Evolutionary conservation across 2,113 vertebrate genomes (phyloP).

Genomic region (Limanda limanda): DNA sequence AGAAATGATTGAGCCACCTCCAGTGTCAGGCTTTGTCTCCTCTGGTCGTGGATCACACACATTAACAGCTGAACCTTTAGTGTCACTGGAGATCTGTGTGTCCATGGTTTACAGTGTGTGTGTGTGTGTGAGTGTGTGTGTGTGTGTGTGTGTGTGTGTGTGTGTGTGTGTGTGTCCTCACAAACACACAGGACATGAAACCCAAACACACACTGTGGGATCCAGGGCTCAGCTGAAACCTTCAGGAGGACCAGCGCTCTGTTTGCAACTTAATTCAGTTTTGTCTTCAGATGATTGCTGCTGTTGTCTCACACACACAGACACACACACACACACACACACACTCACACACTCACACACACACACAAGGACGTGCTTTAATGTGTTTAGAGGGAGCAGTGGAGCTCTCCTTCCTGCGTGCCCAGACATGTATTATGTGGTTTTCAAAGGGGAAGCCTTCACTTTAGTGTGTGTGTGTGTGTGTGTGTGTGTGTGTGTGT

Average conservation of each 20-base stretch:
- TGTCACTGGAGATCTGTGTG: too few relatives aligned
- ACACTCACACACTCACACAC: conserved; percentile 21
- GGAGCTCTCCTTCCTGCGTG: conserved; percentile 60
- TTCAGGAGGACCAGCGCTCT: neutral
- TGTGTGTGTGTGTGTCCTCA: neutral
- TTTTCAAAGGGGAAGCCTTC: conserved; percentile 77
- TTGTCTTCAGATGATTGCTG: conserved; percentile 39
- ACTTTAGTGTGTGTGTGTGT: conserved; percentile 61
- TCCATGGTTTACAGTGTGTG: too few relatives aligned
- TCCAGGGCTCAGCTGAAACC: neutral
- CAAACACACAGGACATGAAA: neutral
- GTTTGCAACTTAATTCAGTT: conserved; percentile 40
- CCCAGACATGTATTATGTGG: conserved; percentile 74
- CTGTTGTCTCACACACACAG: conserved; percentile 2
- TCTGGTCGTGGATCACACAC: too few relatives aligned
- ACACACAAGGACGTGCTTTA: conserved; percentile 44
- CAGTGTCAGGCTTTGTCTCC: too few relatives aligned
- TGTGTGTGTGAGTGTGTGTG: too few relatives aligned
- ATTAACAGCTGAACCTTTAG: too few relatives aligned
- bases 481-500: conserved; percentile 8
- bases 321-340: conserved; percentile 18
- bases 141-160: too few relatives aligned
- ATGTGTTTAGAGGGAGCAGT: conserved; percentile 64
- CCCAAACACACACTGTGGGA: too few relatives aligned
- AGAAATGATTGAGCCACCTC: too few relatives aligned